phyloP scores from a whole-genome alignment of 2,113 vertebrate species.

The Thalassoma bifasciatum region DNA sequence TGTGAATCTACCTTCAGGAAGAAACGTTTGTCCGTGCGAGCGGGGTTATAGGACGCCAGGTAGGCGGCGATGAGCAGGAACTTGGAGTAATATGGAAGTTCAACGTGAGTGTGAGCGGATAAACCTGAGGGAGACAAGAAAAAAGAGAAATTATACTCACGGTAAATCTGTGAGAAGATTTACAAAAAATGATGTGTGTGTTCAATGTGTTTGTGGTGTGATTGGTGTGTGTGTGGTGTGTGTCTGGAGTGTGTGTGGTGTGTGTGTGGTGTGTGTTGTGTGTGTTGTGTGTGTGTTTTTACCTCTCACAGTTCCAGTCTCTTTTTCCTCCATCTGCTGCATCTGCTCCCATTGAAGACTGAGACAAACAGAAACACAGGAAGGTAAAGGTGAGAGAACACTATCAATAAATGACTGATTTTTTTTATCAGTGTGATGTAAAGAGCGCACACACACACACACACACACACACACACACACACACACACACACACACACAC shows the following conservation, averaged over 20 bases:
- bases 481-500: too few species aligned
- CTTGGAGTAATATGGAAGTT: conserved; percentile 98
- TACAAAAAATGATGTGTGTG: too few species aligned
- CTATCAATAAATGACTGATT: background rate
- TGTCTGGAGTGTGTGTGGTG: too few species aligned
- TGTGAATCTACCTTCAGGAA: conserved; percentile 91
- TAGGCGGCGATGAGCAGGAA: conserved; percentile 97
- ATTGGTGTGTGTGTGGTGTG: too few species aligned
- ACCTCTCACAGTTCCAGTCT: conserved; percentile 88
- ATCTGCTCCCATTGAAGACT: conserved; percentile 96
- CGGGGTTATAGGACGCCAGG: conserved; percentile 96
- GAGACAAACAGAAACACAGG: conserved; percentile 8
- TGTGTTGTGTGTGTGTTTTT: conserved; percentile 35
- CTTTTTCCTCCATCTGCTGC: conserved; percentile 85
- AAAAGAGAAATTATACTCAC: too few species aligned
- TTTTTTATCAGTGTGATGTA: background rate
- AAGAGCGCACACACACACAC: background rate
- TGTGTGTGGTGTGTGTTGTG: too few species aligned
- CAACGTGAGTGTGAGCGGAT: conserved; percentile 93
- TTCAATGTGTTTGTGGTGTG: too few species aligned
- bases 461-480: conserved; percentile 29
- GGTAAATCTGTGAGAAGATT: too few species aligned
- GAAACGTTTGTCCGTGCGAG: conserved; percentile 96
- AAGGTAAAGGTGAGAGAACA: background rate
- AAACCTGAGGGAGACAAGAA: conserved; percentile 86